Evolutionary conservation across 2,797 vertebrate species (phyloP).

Genomic region (Morus bassanus): DNA sequence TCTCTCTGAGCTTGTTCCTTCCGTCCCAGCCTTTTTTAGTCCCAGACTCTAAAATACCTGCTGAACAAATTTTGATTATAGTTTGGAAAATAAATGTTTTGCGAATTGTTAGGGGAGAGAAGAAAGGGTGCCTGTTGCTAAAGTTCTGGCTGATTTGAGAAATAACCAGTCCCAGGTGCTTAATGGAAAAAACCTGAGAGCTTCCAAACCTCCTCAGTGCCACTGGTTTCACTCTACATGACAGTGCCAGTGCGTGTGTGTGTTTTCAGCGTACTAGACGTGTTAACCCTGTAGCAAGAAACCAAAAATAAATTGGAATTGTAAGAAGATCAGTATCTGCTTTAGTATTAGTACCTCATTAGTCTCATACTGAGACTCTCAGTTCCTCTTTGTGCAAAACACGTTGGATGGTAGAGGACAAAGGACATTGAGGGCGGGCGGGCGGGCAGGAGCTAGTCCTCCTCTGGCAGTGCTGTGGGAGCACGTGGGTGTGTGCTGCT

Average conservation of each 20-base stretch:
- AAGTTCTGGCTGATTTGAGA: slow-evolving; percentile 4
- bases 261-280: neutral
- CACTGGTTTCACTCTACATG: neutral
- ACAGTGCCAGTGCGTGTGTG: neutral
- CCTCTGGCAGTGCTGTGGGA: neutral
- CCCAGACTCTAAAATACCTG: neutral
- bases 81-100: neutral
- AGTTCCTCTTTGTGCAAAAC: neutral
- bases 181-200: neutral
- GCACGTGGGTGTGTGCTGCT: neutral
- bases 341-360: neutral
- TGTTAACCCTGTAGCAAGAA: neutral
- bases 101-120: neutral
- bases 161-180: neutral
- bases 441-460: neutral
- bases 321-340: neutral
- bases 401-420: neutral
- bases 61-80: neutral
- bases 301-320: slow-evolving; percentile 20
- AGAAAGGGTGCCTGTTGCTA: neutral
- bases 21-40: neutral
- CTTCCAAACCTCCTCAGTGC: neutral
- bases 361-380: too few relatives aligned
- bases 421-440: rapidly evolving
- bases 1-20: neutral